Evolutionary conservation across 2,797 vertebrate species (phyloP).

Genomic region (Spinus olivaceus): DNA sequence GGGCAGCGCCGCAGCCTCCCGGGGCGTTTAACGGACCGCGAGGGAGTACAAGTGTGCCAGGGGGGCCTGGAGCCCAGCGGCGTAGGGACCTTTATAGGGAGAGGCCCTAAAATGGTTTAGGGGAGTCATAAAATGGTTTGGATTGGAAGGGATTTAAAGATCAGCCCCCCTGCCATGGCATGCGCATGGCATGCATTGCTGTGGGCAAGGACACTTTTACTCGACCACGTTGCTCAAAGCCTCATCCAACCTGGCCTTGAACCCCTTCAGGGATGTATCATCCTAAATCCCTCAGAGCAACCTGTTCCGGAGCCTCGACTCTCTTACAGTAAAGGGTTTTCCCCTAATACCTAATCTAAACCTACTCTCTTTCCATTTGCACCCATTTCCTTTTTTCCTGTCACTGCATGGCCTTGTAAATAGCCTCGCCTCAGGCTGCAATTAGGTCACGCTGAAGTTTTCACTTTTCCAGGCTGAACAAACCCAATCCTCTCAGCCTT

Average conservation of each 20-base stretch:
- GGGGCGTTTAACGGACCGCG: accelerated
- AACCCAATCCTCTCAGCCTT: not conserved
- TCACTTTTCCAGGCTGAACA: not conserved
- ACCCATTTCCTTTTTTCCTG: not conserved
- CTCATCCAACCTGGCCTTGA: not conserved
- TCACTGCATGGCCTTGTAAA: not conserved
- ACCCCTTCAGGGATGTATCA: not conserved
- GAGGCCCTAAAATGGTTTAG: too few species aligned
- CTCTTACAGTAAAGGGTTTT: not conserved
- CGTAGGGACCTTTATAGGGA: accelerated
- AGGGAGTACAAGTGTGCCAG: accelerated
- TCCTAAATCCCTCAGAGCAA: not conserved
- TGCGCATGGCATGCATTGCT: too few species aligned
- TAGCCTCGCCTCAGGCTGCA: not conserved
- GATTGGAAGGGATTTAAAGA: not conserved
- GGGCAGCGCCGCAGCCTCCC: accelerated
- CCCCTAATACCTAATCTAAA: not conserved
- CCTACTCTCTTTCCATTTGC: not conserved
- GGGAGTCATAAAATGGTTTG: too few species aligned
- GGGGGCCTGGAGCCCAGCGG: accelerated
- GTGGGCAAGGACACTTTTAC: not conserved
- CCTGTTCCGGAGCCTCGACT: not conserved
- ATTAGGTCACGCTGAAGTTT: not conserved
- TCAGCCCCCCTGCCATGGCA: too few species aligned
- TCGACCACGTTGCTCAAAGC: not conserved